Evolutionary conservation across 2,888 invertebrate genomes (phyloP).

Genomic region (Gerris lacustris): DNA sequence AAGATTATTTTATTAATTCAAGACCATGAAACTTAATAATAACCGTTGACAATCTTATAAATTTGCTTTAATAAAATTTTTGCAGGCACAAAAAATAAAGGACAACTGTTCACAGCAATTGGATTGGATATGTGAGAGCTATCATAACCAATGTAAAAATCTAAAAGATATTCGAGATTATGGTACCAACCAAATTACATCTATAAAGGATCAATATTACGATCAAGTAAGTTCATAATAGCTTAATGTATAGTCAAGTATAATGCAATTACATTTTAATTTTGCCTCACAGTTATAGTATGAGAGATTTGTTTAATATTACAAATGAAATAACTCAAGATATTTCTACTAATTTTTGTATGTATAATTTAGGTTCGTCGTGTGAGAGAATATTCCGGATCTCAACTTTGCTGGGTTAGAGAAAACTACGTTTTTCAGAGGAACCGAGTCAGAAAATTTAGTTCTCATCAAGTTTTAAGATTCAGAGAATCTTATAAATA

Average conservation of each 20-base stretch:
- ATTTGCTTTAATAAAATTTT: background rate
- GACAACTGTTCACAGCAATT: conserved; percentile 89
- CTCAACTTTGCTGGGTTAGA: conserved; percentile 83
- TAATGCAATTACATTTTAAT: too few species aligned
- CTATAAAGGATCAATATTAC: conserved; percentile 79
- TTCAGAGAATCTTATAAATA: conserved; percentile 88
- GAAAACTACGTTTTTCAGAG: conserved; percentile 93
- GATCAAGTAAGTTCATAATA: conserved; percentile 57
- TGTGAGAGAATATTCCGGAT: conserved; percentile 82
- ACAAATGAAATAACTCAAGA: too few species aligned
- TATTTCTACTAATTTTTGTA: conserved; percentile 2
- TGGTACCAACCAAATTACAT: conserved; percentile 74
- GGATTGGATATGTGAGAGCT: conserved; percentile 86
- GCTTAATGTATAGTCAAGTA: background rate
- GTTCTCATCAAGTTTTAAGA: conserved; percentile 78
- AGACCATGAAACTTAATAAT: too few species aligned
- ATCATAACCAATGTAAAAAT: conserved; percentile 74
- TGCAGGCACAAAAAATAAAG: conserved; percentile 71
- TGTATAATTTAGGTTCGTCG: conserved; percentile 59
- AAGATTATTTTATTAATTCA: too few species aligned
- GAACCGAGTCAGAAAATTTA: conserved; percentile 86
- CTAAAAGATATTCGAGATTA: conserved; percentile 80
- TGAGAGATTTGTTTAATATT: too few species aligned
- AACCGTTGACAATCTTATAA: too few species aligned
- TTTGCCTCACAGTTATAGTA: too few species aligned